Evolutionary conservation across 2,888 invertebrate genomes (phyloP), one percentile per base, ranked within the genome.

Genomic region (Diaphora mendica): DNA sequence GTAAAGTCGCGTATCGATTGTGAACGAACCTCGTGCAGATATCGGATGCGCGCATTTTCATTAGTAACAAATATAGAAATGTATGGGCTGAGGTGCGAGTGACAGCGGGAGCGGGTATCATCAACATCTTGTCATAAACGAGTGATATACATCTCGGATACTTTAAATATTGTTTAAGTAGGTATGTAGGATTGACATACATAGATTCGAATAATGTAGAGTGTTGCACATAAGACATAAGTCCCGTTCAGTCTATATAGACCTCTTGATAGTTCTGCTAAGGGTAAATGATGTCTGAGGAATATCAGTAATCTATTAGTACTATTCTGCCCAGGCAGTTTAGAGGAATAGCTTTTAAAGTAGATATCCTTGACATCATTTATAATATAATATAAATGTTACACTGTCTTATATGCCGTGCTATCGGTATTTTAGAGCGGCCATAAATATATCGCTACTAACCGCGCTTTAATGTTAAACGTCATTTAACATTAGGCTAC

Each of bases 1-100:
- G 78, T 85, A 85, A 87, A 82, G 74, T 84, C 75, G 73, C 79
- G 80, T 79, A 85, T 86, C 79, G 84, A 86, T 87, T 83, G 83
- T 84, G 81, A 84, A 80, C 83, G 77, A 74, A 77, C 80, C 84
- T 80, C 72, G 71, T 72, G 75, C 72, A 75, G 51, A 75, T 75
- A 70, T 72, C 74, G 66, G 51, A 62, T 64, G 71, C 69, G 71
- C 75, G 70, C 72, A 62, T 75, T 72, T 70, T 75, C 75, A 75
- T 75, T 75, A 75, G 75, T 59, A 70, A 72, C 75, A 75, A 75
- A 69, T 67, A 48, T 66, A 75, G 72, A 72, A 72, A 72, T 68
- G 70, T 68, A 77, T 74, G 79, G 75, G 67, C 69, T 68, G 55
- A 68, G 73, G 64, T 68, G 39, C 35, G 20, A 67, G 80, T 72